These are phyloP conservation scores for Crioceris asparagi DNA, from an alignment of 2,888 invertebrate species.

Conservation along the genomic window DNA sequence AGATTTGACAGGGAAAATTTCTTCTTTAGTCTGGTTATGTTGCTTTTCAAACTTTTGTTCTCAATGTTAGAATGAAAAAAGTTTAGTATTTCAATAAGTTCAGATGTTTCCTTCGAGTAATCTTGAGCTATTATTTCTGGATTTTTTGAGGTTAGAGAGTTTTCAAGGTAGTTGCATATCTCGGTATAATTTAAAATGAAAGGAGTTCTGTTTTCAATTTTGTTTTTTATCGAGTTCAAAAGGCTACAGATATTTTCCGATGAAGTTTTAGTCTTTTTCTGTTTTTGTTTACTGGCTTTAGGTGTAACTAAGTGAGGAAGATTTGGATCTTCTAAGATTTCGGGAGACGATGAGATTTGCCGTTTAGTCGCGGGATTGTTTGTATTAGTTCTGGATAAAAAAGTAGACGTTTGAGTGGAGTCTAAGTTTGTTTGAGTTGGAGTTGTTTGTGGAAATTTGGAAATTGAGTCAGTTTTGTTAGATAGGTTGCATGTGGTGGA, in stretches of 20 bases:
- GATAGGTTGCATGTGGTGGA: neutral
- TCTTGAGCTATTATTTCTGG: neutral
- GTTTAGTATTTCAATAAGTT: no score
- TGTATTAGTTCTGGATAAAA: neutral
- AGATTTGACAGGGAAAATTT: slow-evolving; percentile 1
- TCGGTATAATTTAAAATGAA: neutral
- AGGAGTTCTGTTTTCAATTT: slow-evolving; percentile 1
- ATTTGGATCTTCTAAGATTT: neutral
- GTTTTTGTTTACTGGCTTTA: slow-evolving; percentile 1
- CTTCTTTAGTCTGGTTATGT: slow-evolving; percentile 2
- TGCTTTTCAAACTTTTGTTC: slow-evolving; percentile 1
- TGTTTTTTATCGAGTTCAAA: slow-evolving; percentile 1
- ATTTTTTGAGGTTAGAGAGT: neutral
- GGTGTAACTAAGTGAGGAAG: neutral
- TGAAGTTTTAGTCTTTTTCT: no score
- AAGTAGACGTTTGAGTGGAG: neutral
- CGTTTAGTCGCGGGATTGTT: no score
- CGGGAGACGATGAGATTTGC: no score
- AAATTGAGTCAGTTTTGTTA: neutral
- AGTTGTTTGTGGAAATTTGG: no score
- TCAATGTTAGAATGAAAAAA: neutral
- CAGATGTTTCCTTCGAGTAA: neutral
- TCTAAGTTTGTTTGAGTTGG: no score
- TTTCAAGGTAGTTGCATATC: slow-evolving; percentile 2
- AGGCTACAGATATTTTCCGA: no score